Base-by-base conservation (phyloP, 1,140 invertebrate species). In the Tyrophagus putrescentiae region DNA sequence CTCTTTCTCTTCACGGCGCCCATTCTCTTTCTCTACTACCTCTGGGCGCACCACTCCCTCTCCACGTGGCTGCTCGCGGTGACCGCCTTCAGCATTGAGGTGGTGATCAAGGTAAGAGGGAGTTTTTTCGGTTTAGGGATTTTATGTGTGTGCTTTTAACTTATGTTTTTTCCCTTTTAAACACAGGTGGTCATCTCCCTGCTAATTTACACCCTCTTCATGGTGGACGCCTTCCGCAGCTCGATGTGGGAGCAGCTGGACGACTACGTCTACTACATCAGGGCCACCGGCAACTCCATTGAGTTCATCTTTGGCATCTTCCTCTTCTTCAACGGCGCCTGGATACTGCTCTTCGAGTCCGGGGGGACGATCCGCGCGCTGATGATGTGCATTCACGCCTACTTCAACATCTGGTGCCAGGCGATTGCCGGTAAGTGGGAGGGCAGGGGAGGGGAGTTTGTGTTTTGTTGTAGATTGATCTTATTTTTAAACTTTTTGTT, bases 381-480 rank as follows among this genome's bases (percentile, higher is more conserved):
- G 0, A 92, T 95, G 83, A 88, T 97, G 81, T 85, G 88, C 66
- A 84, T 96, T 54, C 92, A 97, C 72, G 89, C 88, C 5, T 96
- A 97, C 68, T 95, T 95, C 70, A 97, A 96, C 71, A 89, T 97
- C 39, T 96, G 90, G 88, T 87, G 85, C 70, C 86, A 93, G 68
- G 86, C 89, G 0, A 80, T 84, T 60, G 83, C 83, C 28, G 90
- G 63, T 64, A 59, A 28, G 39, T 62, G 18, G n/a, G n/a, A n/a
- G n/a, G n/a, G n/a, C n/a, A n/a, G n/a, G n/a, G n/a, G n/a, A n/a
- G n/a, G n/a, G n/a, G 28, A 5, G 6, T 45, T 45, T 45, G 11
- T 45, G 5, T 23, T 6, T 4, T 45, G 21, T 45, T 45, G 28
- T n/a, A 53, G 7, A 52, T 59, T 18, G 23, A 21, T 16, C 4